Conservation (phyloP, 2,113 vertebrate species). For the Zosterops pallidus region DNA sequence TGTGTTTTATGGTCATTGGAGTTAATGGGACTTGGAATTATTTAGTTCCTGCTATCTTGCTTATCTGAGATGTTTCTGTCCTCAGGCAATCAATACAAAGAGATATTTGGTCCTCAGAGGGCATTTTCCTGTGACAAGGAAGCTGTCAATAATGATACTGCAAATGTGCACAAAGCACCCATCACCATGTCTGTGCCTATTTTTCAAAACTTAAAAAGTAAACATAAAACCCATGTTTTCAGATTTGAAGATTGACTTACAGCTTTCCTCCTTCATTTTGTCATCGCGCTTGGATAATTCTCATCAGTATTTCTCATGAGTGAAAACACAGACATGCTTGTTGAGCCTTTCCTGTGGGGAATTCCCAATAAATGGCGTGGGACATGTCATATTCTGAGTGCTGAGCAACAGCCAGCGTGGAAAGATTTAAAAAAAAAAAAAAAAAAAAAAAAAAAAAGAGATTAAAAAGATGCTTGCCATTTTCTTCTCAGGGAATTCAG, state of each 20-base stretch:
- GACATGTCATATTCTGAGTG: not conserved
- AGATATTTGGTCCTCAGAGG: not conserved
- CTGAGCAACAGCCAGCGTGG: not conserved
- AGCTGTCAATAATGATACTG: not conserved
- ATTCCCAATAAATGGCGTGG: accelerated
- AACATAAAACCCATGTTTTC: not conserved
- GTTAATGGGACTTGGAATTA: conserved; percentile 24
- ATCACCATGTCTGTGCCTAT: not conserved
- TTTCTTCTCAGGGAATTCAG: not conserved
- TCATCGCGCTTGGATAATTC: not conserved
- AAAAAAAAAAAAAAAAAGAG: not conserved
- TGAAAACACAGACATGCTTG: not conserved
- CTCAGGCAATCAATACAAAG: not conserved
- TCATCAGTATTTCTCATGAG: not conserved
- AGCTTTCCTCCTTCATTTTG: not conserved
- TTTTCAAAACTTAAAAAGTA: not conserved
- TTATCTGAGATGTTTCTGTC: not conserved
- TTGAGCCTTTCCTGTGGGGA: not conserved
- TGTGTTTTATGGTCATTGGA: not conserved
- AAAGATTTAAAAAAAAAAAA: not conserved
- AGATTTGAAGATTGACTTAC: not conserved
- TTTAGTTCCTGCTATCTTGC: not conserved
- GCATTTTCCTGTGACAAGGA: not conserved
- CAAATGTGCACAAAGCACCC: not conserved
- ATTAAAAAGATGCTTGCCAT: not conserved